phyloP scores from a whole-genome alignment of 2,888 invertebrate genomes.

The Pristionchus entomophagus region DNA sequence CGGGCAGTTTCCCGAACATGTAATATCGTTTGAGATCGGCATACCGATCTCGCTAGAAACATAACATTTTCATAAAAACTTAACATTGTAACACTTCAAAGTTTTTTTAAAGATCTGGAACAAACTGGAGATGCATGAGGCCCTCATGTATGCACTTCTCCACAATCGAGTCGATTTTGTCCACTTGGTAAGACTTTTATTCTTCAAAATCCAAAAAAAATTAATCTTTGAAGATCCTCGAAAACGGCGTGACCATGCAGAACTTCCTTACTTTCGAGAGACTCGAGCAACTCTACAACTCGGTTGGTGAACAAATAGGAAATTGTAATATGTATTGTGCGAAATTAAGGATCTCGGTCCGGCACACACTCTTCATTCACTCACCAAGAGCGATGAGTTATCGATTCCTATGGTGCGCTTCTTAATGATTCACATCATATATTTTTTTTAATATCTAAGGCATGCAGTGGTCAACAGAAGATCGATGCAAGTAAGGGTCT shows the following conservation, averaged over 20 bases:
- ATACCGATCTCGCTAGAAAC: too few relatives aligned
- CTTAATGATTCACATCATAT: not conserved
- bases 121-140: slow-evolving; percentile 91
- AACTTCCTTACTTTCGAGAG: slow-evolving; percentile 95
- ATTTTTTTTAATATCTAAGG: too few relatives aligned
- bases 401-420: slow-evolving; percentile 18
- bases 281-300: slow-evolving; percentile 93
- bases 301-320: slow-evolving; percentile 76
- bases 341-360: slow-evolving; percentile 42
- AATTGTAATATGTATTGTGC: not conserved
- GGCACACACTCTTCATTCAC: slow-evolving; percentile 34
- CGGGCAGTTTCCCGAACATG: too few relatives aligned
- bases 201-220: too few relatives aligned
- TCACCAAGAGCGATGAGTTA: slow-evolving; percentile 36
- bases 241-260: slow-evolving; percentile 97
- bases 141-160: slow-evolving; percentile 99
- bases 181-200: too few relatives aligned
- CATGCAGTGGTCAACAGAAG: too few relatives aligned
- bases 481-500: too few relatives aligned
- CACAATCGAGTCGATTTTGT: slow-evolving; percentile 99
- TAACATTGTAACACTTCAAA: too few relatives aligned
- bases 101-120: slow-evolving; percentile 92
- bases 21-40: too few relatives aligned
- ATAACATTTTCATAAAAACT: too few relatives aligned
- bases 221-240: too few relatives aligned